Percentiles rank a stretch among this genome's conserved stretches.
phyloP scores from a whole-genome alignment of 2,797 vertebrate species.

The Simalia tracyae region DNA sequence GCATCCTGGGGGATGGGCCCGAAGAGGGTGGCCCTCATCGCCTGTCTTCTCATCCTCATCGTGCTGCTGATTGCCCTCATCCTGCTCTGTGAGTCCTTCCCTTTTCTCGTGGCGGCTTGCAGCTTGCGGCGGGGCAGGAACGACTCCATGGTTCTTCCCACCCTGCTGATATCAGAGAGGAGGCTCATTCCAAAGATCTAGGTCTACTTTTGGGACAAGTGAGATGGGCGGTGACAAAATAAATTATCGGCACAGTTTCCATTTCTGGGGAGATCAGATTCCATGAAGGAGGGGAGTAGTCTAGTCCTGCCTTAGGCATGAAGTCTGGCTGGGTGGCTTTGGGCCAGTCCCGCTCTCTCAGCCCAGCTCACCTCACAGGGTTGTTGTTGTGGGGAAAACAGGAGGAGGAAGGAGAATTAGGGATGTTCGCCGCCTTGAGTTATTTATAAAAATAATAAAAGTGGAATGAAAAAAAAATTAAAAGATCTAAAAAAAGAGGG shows the following conservation, averaged over 20 bases:
- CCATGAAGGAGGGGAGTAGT: neutral
- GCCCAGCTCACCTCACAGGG: too few relatives aligned
- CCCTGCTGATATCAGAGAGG: neutral
- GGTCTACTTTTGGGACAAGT: neutral
- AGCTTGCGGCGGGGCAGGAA: neutral
- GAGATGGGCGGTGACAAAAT: neutral
- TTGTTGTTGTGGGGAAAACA: too few relatives aligned
- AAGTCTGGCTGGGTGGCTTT: too few relatives aligned
- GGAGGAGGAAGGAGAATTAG: too few relatives aligned
- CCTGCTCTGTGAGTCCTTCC: conserved; percentile 73
- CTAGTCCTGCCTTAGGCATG: too few relatives aligned
- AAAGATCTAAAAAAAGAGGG: neutral
- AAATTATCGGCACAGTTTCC: neutral
- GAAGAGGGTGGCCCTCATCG: conserved; percentile 68
- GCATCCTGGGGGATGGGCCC: conserved; percentile 66
- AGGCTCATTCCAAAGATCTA: neutral
- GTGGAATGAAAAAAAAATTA: too few relatives aligned
- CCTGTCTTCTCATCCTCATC: conserved; percentile 71
- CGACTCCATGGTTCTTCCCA: neutral
- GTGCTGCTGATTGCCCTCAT: conserved; percentile 71
- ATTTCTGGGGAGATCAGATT: neutral
- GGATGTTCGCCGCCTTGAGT: too few relatives aligned
- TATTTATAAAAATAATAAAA: too few relatives aligned
- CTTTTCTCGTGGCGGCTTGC: neutral
- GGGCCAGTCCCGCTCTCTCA: too few relatives aligned